phyloP scores from a whole-genome alignment of 2,888 invertebrate genomes.

The Microctonus brassicae region DNA sequence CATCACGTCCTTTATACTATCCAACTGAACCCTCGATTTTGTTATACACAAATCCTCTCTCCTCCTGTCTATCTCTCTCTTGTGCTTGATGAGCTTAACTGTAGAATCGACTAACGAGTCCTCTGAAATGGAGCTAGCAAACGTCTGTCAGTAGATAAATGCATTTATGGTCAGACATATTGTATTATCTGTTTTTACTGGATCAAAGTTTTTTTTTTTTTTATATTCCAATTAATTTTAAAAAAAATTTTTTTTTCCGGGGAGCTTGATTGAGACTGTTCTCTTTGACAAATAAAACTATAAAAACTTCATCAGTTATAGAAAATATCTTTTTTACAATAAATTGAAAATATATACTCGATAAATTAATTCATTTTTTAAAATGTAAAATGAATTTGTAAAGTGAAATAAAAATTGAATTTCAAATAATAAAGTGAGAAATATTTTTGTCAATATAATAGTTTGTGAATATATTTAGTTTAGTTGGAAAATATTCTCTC shows the following conservation, averaged over 20 bases:
- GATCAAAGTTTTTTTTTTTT: neutral
- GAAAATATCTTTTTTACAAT: no score
- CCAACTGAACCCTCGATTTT: conserved; percentile 35
- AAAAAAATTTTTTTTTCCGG: no score
- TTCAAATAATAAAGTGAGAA: no score
- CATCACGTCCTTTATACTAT: conserved; percentile 17
- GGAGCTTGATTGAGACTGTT: neutral
- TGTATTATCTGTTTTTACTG: neutral
- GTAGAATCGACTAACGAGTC: conserved; percentile 42
- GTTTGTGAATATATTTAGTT: neutral
- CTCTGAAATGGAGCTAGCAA: neutral
- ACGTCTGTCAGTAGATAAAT: conserved; percentile 12
- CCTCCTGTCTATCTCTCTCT: neutral
- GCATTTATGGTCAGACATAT: conserved; percentile 16
- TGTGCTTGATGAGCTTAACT: conserved; percentile 47
- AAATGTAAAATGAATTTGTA: no score
- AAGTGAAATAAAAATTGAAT: no score
- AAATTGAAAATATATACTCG: no score
- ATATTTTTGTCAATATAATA: no score
- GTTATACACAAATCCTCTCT: conserved; percentile 37
- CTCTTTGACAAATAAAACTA: neutral
- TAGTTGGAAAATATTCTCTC: no score
- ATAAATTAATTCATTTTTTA: no score
- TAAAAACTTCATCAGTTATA: no score
- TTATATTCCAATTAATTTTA: neutral